phyloP scores from a whole-genome alignment of 2,113 vertebrate genomes.

The Suricata suricatta region DNA sequence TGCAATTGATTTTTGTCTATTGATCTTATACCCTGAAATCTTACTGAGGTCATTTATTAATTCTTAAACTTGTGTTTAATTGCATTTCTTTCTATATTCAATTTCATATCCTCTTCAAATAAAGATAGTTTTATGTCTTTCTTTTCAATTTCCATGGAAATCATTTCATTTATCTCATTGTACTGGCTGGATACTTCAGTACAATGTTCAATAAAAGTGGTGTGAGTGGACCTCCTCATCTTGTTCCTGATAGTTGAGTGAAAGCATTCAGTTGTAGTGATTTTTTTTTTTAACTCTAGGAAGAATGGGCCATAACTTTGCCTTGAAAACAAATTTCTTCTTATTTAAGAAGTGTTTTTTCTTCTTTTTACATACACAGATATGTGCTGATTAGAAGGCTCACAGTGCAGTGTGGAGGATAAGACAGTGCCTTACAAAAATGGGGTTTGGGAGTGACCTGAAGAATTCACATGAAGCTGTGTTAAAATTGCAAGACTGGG shows the following conservation, averaged over 20 bases:
- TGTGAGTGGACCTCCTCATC: not conserved
- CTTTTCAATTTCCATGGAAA: not conserved
- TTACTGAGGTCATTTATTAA: not conserved
- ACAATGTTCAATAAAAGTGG: not conserved
- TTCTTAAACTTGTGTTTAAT: not conserved
- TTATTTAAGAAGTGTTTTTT: conserved; percentile 60
- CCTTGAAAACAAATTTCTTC: conserved; percentile 40
- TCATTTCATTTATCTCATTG: not conserved
- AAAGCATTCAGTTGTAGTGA: not conserved
- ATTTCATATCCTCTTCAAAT: not conserved
- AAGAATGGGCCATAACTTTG: not conserved
- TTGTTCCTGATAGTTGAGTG: conserved; percentile 1
- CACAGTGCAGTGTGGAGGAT: conserved; percentile 69
- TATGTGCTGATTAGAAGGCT: conserved; percentile 85
- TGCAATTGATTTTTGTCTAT: not conserved
- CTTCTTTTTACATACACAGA: conserved; percentile 77
- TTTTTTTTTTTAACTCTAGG: not conserved
- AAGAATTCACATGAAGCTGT: conserved; percentile 96
- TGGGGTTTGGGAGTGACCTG: conserved; percentile 98
- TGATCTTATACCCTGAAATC: not conserved
- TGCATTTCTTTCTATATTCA: not conserved
- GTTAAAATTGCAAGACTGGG: conserved; percentile 98
- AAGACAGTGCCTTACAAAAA: conserved; percentile 89
- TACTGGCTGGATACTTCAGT: not conserved
- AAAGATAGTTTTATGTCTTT: not conserved